These are phyloP conservation scores for Helobdella robusta DNA, from an alignment of 2,888 invertebrate species.

Conservation along the genomic window DNA sequence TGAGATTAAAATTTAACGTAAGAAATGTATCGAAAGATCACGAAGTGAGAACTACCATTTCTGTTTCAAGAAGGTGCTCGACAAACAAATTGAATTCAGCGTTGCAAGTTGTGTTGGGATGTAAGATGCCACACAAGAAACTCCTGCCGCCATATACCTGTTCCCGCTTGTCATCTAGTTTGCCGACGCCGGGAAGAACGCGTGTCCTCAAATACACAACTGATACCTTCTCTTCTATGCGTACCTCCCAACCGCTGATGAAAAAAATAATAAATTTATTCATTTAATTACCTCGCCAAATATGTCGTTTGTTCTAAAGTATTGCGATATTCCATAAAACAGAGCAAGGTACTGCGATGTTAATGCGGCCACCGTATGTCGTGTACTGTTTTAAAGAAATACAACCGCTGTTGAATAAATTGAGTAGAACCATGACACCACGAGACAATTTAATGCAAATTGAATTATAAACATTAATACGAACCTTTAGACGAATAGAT, in stretches of 20 bases:
- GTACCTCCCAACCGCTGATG: slow-evolving; percentile 8
- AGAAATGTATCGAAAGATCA: neutral
- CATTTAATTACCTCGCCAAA: no score
- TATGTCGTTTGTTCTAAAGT: no score
- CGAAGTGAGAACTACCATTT: slow-evolving; percentile 10
- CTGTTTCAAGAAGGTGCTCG: slow-evolving; percentile 8
- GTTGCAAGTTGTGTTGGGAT: neutral
- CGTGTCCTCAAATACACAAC: neutral
- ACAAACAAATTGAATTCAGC: slow-evolving; percentile 10
- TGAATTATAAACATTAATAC: no score
- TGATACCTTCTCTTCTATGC: slow-evolving; percentile 15
- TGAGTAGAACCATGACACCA: no score
- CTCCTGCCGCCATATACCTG: neutral
- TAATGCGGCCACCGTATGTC: no score
- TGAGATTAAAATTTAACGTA: neutral
- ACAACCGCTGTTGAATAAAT: no score
- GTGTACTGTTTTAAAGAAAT: no score
- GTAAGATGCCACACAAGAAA: slow-evolving; percentile 1
- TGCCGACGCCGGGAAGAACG: neutral
- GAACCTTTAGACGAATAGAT: no score
- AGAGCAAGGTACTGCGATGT: no score
- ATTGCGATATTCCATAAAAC: no score
- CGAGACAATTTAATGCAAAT: no score
- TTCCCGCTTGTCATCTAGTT: slow-evolving; percentile 1
- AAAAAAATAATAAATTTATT: neutral